Evolutionary conservation across 1,140 invertebrate genomes (phyloP), one percentile per base, ranked within the genome.

Genomic region (Polypedilum pembai): DNA sequence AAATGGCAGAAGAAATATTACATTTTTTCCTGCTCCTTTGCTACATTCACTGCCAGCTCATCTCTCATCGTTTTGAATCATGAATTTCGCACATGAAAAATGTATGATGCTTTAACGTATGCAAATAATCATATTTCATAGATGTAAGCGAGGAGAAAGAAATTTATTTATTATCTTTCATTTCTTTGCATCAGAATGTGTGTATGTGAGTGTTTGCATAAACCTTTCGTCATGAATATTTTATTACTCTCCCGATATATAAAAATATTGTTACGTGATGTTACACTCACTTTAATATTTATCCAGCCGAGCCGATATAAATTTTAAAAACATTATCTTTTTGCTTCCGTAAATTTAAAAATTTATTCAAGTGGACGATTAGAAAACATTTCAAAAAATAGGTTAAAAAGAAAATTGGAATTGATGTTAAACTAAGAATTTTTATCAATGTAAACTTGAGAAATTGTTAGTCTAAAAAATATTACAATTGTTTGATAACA

Each of bases 51-150:
- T 56, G 45, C 45, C n/a, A 12, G 41, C 41, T 66, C 17, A 17
- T 18, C 18, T 69, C 17, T 69, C 17, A 33, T 33, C 24, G 15
- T 20, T 69, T 69, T 20, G 65, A 69, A 56, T 69, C 65, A 69
- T 69, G 65, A 69, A 69, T 69, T 69, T 69, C 65, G 17, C 45
- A 56, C 17, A 69, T 69, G 65, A 69, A 69, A 69, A 69, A 69
- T 69, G 65, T 69, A 69, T 69, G 65, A 69, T 69, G 65, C 20
- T 69, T 69, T 69, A 20, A 69, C 65, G 20, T 69, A 69, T 69
- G 65, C 65, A 69, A 69, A 69, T 69, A 69, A 69, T 69, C 17
- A 69, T 69, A 21, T 69, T 69, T 69, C 20, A 69, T 69, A 21
- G 17, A 69, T 69, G 17, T 69, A 69, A 20, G 65, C 20, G 8